Evolutionary conservation across 2,113 vertebrate genomes (phyloP), one percentile per base, ranked within the genome.

Genomic region (Hydrolagus affinis): DNA sequence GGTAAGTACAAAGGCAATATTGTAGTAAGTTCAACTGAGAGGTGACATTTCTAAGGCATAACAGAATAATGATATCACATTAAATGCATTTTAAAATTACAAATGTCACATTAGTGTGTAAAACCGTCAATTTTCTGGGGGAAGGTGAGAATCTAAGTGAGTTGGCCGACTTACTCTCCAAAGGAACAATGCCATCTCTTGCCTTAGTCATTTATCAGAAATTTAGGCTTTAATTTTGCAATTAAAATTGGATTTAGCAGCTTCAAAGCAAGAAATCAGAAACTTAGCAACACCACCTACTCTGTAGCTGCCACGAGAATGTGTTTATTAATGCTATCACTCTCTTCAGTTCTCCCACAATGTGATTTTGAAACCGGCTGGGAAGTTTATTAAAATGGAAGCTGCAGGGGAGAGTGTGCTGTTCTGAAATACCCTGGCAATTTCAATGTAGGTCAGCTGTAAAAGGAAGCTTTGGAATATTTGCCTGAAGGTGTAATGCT

Each of bases 401-500:
- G 59, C 73, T 44, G 8, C 73, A 75, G 73, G 73, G 32, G 19
- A 32, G 32, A 64, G 64, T 64, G 59, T 80, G 23, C 14, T 80
- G 8, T 60, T 80, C 23, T 0, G 59, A 80, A 80, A 64, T 80
- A 23, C 23, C 62, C 60, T 80, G 60, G 77, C 60, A 83, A 83
- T 66, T 66, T 32, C 60, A 19, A 32, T 83, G 60, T 83, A 83
- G 78, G 78, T 68, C 78, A 83, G 28, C 23, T 83, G 25, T 66
- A 30, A 83, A 83, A 28, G 28, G 78, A 83, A 11, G 25, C 7
- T 83, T 12, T 83, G 78, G 66, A 83, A 17, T 83, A 28, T 64
- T 66, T 83, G 78, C 78, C 78, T 83, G 78, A 83, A 68, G 78
- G 78, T 68, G 62, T 32, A 83, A 68, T 28, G 23, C 78, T 28